Evolutionary conservation across 1,140 invertebrate genomes (phyloP).

Genomic region (Ips nitidus): DNA sequence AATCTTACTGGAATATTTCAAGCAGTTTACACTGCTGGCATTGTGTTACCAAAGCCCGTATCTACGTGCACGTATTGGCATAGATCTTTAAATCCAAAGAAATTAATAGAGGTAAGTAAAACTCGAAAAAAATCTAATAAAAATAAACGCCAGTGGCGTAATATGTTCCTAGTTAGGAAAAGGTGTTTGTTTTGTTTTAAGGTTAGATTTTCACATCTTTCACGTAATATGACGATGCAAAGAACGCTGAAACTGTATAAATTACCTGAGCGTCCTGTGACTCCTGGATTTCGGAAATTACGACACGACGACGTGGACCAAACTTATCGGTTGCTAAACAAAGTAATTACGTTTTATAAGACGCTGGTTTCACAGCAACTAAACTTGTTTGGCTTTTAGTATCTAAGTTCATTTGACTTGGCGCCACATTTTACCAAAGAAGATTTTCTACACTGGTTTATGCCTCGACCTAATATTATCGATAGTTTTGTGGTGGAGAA

Average conservation of each 20-base stretch:
- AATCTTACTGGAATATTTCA: constrained; percentile 95
- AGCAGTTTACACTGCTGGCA: constrained; percentile 98
- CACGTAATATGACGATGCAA: constrained; percentile 98
- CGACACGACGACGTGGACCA: constrained; percentile 74
- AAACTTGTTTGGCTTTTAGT: constrained; percentile 51
- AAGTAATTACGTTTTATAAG: constrained; percentile 53
- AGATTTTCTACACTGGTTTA: constrained; percentile 97
- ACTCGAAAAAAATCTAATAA: not conserved
- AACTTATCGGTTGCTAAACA: constrained; percentile 75
- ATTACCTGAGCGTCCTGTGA: constrained; percentile 85
- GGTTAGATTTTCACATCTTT: constrained; percentile 91
- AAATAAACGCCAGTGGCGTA: no score
- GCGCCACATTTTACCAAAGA: constrained; percentile 88
- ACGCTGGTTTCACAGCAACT: not conserved
- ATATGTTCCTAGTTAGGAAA: not conserved
- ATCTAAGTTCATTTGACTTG: constrained; percentile 88
- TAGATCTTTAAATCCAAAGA: constrained; percentile 96
- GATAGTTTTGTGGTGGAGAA: constrained; percentile 93
- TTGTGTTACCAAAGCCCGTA: constrained; percentile 96
- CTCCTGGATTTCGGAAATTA: constrained; percentile 78
- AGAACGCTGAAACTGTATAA: constrained; percentile 95
- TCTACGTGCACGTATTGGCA: constrained; percentile 90
- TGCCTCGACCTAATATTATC: constrained; percentile 87
- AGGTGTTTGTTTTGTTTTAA: constrained; percentile 14
- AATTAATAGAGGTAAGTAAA: constrained; percentile 78